Evolutionary conservation across 2,797 vertebrate genomes (phyloP).

Genomic region (Mormyrus hasselquistii): DNA sequence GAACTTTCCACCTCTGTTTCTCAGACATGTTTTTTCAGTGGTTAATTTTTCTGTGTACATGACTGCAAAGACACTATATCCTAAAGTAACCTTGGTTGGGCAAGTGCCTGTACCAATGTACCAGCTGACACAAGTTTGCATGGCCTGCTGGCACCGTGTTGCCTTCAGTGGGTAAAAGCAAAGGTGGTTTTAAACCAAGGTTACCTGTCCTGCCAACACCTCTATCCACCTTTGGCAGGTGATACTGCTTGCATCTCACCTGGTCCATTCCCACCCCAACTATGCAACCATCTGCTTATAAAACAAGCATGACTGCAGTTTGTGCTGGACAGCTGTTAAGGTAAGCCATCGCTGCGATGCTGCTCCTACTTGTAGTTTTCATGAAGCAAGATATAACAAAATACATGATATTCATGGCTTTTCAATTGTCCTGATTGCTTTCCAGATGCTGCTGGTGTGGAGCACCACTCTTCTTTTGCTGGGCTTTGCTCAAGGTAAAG

Average conservation of each 20-base stretch:
- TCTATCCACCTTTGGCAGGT: neutral
- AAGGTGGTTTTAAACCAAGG: slow-evolving; percentile 6
- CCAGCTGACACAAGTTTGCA: neutral
- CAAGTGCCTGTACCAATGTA: neutral
- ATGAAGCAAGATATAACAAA: neutral
- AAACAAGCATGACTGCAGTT: neutral
- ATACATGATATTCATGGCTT: neutral
- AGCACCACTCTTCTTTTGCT: slow-evolving; percentile 40
- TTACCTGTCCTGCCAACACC: neutral
- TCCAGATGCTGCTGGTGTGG: slow-evolving; percentile 48
- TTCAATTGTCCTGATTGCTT: slow-evolving; percentile 8
- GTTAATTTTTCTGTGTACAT: neutral
- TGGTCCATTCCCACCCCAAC: slow-evolving; percentile 41
- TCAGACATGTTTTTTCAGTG: neutral
- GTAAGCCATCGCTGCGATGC: slow-evolving; percentile 29
- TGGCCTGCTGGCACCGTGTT: slow-evolving; percentile 1
- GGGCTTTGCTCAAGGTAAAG: slow-evolving; percentile 39
- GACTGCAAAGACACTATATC: neutral
- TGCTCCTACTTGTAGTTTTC: neutral
- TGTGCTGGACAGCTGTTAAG: neutral
- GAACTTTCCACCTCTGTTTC: neutral
- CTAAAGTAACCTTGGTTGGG: neutral
- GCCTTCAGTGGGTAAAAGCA: slow-evolving; percentile 5
- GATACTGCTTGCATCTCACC: slow-evolving; percentile 26
- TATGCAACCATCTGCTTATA: slow-evolving; percentile 17